Evolutionary conservation across 2,888 invertebrate species (phyloP).

Genomic region (Caenorhabditis sp.): DNA sequence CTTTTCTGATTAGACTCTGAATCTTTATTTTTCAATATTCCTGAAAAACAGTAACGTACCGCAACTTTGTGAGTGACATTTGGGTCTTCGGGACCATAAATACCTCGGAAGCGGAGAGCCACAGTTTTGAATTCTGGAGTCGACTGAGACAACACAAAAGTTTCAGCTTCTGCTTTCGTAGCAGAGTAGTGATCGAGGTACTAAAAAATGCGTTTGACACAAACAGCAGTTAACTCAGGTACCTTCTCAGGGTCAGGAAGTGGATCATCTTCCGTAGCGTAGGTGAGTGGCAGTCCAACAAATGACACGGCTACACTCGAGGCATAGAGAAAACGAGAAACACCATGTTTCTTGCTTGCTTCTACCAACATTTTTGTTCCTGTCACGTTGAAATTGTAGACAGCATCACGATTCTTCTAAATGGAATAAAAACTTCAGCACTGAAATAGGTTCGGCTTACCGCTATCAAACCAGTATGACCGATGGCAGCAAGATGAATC

Average conservation of each 20-base stretch:
- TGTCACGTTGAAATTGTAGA: constrained; percentile 27
- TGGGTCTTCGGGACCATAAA: constrained; percentile 62
- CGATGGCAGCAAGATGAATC: constrained; percentile 33
- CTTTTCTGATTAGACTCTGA: constrained; percentile 33
- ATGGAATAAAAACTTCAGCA: not conserved
- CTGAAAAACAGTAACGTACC: constrained; percentile 6
- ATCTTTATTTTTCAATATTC: not conserved
- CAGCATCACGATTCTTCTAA: constrained; percentile 6
- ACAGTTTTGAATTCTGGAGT: constrained; percentile 37
- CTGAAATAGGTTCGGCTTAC: too few species aligned
- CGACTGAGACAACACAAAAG: constrained; percentile 29
- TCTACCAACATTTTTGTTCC: constrained; percentile 31
- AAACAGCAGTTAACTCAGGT: too few species aligned
- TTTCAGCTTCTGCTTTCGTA: constrained; percentile 53
- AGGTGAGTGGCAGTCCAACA: constrained; percentile 30
- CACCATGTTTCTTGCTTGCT: constrained; percentile 21
- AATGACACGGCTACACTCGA: constrained; percentile 53
- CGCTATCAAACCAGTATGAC: constrained; percentile 37
- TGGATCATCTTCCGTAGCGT: constrained; percentile 28
- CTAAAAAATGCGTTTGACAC: too few species aligned
- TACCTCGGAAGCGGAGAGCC: constrained; percentile 43
- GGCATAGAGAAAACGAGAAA: constrained; percentile 38
- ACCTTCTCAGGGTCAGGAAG: constrained; percentile 20
- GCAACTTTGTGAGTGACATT: constrained; percentile 59
- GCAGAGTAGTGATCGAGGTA: constrained; percentile 47